phyloP scores from a whole-genome alignment of 2,797 vertebrate species.

The Gymnothorax javanicus region DNA sequence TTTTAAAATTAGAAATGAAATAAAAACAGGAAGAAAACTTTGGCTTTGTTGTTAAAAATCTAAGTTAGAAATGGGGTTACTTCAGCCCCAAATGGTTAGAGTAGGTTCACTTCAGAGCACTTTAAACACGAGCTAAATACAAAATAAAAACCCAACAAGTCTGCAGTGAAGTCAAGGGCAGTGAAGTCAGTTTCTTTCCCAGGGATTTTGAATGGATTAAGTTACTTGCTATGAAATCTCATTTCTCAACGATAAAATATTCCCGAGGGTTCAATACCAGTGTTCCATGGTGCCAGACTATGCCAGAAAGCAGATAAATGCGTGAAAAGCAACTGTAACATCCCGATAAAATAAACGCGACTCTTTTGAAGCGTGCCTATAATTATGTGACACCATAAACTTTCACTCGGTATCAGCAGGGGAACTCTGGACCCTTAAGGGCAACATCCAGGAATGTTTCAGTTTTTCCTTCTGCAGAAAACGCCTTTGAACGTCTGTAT shows the following conservation, averaged over 20 bases:
- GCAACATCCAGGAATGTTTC: constrained; percentile 67
- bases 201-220: not conserved
- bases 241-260: not conserved
- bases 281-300: not conserved
- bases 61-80: not conserved
- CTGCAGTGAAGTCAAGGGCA: not conserved
- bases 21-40: not conserved
- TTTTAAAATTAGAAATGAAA: not conserved
- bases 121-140: not conserved
- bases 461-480: constrained; percentile 47
- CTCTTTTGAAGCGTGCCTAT: not conserved
- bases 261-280: not conserved
- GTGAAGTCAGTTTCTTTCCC: not conserved
- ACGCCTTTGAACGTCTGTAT: constrained; percentile 21
- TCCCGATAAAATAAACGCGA: not conserved
- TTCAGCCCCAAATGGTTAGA: not conserved
- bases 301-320: not conserved
- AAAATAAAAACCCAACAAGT: not conserved
- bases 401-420: not conserved
- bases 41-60: not conserved
- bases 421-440: not conserved
- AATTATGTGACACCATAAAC: not conserved
- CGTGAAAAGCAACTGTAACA: not conserved
- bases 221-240: not conserved
- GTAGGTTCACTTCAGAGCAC: not conserved